A percentile compares a stretch with the other conserved stretches of the same genome.
These are phyloP conservation scores for Lobophora halterata DNA, from an alignment of 2,888 invertebrate genomes.

Conservation along the genomic window DNA sequence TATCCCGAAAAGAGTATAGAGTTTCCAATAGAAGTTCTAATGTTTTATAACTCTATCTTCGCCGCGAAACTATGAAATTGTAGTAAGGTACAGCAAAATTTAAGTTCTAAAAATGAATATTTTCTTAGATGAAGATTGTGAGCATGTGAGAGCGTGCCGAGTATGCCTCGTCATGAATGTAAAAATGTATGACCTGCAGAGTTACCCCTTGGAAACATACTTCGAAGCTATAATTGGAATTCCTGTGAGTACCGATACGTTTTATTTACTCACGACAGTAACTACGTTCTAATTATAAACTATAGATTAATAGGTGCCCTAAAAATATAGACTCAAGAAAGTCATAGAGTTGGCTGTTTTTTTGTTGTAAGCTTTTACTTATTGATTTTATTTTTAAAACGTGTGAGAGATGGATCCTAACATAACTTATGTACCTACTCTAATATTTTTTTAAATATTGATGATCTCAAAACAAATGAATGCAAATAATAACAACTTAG, in stretches of 20 bases:
- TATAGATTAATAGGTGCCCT: too few species aligned
- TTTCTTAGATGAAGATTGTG: slow-evolving; percentile 22
- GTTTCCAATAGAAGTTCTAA: slow-evolving; percentile 55
- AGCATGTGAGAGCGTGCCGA: slow-evolving; percentile 57
- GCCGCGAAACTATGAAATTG: slow-evolving; percentile 54
- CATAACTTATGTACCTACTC: too few species aligned
- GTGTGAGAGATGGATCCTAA: too few species aligned
- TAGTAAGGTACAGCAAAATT: background rate
- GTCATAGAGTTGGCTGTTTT: too few species aligned
- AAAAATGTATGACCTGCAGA: slow-evolving; percentile 52
- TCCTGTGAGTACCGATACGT: slow-evolving; percentile 47
- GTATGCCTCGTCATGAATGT: slow-evolving; percentile 60
- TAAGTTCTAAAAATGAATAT: slow-evolving; percentile 39
- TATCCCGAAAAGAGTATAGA: background rate
- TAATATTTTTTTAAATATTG: too few species aligned
- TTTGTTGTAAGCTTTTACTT: too few species aligned
- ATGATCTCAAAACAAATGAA: too few species aligned
- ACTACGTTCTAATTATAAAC: too few species aligned
- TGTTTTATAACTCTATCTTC: slow-evolving; percentile 64
- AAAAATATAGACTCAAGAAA: too few species aligned
- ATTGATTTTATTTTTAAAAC: too few species aligned
- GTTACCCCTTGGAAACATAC: slow-evolving; percentile 51
- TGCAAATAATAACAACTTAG: too few species aligned
- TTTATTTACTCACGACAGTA: too few species aligned
- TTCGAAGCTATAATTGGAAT: slow-evolving; percentile 53